Conservation (phyloP, 2,888 invertebrate species). For the Acronicta alni region DNA sequence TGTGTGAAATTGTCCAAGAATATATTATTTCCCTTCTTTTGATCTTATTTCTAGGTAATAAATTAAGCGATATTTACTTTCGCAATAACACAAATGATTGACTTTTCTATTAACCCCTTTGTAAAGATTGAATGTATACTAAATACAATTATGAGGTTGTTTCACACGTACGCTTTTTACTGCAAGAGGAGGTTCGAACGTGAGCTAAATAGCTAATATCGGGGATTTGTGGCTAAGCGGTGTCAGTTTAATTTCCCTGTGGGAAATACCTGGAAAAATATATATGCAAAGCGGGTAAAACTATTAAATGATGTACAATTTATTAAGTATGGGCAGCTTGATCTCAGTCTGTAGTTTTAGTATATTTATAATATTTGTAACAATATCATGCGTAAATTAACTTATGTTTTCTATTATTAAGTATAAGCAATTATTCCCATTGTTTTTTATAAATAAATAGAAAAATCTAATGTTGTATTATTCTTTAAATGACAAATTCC, state of each 20-base stretch:
- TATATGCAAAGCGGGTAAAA: conserved; percentile 32
- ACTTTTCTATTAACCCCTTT: conserved; percentile 39
- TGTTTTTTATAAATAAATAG: no score
- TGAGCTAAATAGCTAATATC: conserved; percentile 58
- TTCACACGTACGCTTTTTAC: conserved; percentile 59
- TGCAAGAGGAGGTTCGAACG: conserved; percentile 55
- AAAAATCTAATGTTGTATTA: no score
- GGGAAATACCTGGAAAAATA: conserved; percentile 45
- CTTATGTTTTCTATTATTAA: no score
- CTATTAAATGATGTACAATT: conserved; percentile 42
- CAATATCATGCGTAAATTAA: no score
- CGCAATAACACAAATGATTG: conserved; percentile 22
- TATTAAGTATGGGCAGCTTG: conserved; percentile 16
- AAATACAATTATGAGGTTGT: conserved; percentile 54
- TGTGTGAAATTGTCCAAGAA: no score
- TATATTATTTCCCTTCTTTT: no score
- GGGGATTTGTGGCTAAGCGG: conserved; percentile 44
- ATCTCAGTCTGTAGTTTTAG: no score
- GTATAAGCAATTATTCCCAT: no score
- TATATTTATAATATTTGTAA: no score
- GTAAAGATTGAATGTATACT: conserved; percentile 38
- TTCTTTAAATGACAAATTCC: no score
- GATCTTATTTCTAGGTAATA: no score
- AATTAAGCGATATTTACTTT: neutral
- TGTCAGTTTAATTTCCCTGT: conserved; percentile 40